These are phyloP conservation scores for Nerophis ophidion DNA, from an alignment of 2,113 vertebrate species.

Conservation along the genomic window DNA sequence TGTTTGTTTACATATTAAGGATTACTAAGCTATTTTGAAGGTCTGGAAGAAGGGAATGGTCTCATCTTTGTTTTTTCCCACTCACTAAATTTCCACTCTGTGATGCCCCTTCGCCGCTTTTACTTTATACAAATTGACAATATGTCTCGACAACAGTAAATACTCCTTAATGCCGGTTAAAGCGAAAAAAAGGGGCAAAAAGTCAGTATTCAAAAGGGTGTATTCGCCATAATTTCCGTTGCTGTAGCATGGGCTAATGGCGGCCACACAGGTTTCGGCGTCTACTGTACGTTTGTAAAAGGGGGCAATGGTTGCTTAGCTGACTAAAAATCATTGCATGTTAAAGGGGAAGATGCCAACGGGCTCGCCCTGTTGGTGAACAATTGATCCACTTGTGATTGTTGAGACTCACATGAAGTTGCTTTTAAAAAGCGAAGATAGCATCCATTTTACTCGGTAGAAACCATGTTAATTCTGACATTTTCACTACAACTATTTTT, in stretches of 20 bases:
- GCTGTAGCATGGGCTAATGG: slow-evolving; percentile 65
- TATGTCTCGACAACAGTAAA: slow-evolving; percentile 48
- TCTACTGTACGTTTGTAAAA: slow-evolving; percentile 67
- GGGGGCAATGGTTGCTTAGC: slow-evolving; percentile 60
- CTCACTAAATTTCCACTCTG: slow-evolving; percentile 71
- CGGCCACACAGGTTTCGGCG: slow-evolving; percentile 54
- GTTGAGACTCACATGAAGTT: background rate
- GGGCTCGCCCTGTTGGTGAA: background rate
- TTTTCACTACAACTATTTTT: slow-evolving; percentile 51
- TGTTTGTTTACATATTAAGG: no score
- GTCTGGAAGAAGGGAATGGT: slow-evolving; percentile 71
- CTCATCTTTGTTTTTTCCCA: slow-evolving; percentile 74
- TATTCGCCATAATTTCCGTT: slow-evolving; percentile 59
- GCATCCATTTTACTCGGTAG: slow-evolving; percentile 4
- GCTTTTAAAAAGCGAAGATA: slow-evolving; percentile 6
- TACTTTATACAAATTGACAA: slow-evolving; percentile 42
- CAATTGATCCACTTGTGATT: background rate
- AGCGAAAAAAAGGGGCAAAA: slow-evolving; percentile 14
- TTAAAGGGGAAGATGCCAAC: slow-evolving; percentile 28
- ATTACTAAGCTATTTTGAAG: slow-evolving; percentile 51
- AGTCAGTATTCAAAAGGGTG: slow-evolving; percentile 37
- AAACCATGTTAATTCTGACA: slow-evolving; percentile 36
- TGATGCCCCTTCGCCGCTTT: slow-evolving; percentile 40
- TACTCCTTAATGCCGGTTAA: slow-evolving; percentile 53
- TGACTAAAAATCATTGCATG: slow-evolving; percentile 61